Evolutionary conservation across 2,888 invertebrate species (phyloP), one percentile per base, ranked within the genome.

Genomic region (Torymus tubicola): DNA sequence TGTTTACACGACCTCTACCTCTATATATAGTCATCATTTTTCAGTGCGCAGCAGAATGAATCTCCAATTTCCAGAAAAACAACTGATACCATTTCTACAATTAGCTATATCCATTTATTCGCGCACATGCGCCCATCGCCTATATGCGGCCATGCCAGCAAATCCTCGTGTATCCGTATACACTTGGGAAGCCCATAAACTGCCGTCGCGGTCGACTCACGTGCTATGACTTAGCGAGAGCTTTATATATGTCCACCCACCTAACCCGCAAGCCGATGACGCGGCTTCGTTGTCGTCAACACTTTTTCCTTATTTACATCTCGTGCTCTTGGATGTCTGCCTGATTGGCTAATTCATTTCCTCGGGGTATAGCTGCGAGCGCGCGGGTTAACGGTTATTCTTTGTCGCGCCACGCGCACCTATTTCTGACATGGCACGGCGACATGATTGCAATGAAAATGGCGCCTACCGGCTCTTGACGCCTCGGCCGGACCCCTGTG

Each of bases 401-500:
- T 31, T 31, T 31, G 31, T 12, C 16, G 63, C 14, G 31, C 8
- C 52, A 2, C 42, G 21, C 3, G 18, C 4, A 18, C 58, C 78
- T 78, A 78, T 78, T 72, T 72, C 72, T 52, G 50, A 18, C 31
- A 31, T 58, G 64, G 68, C 60, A 50, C 63, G 64, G 57, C 64
- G 65, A 31, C 52, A 60, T 71, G 55, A 72, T 78, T 68, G 78
- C 68, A 68, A 24, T n/a, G 13, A 60, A 14, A 65, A 70, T 52
- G 80, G 74, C 74, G 75, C 70, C 74, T 80, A 60, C 55, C 71
- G 68, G 73, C 78, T 73, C 68, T 70, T 78, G 71, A 65, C 63
- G 63, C 70, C 13, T 8, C 60, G 31, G 2, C n/a, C 10, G 31
- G 31, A 3, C 31, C 3, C 5, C n/a, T 21, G 11, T 70, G 42